Evolutionary conservation across 2,113 vertebrate species (phyloP), one percentile per base, ranked within the genome.

Genomic region (Gnathonemus echidnorhynchus): DNA sequence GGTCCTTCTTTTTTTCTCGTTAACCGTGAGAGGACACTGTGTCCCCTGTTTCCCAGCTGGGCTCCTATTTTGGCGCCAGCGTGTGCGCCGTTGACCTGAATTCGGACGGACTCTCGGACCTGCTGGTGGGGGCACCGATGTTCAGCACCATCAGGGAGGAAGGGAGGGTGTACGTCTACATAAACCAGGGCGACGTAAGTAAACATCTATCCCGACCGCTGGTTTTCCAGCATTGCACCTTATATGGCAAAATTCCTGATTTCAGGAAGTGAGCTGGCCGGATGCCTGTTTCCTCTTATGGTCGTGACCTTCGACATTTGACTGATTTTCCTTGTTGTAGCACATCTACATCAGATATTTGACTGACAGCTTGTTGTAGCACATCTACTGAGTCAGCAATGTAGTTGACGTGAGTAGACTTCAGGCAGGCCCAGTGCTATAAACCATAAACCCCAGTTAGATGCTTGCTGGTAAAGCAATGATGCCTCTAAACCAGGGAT

Each of bases 41-140:
- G 85, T 39, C 89, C 89, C 88, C 86, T 85, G 46, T 86, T 77
- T 70, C 21, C 13, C 91, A 99, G 98, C 95, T 99, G 88, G 98
- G 98, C 84, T 98, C 98, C 1, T 99, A 99, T 91, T 99, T 98
- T 19, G 98, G 98, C 91, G 96, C 98, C 89, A 95, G 98, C 85
- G 90, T 99, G 62, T 99, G 97, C 90, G 97, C 93, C 0, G 96
- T 97, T 89, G 98, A 99, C 94, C 95, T 99, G 92, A 99, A 99
- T 0, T 94, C 95, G 1, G 98, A 99, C 46, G 97, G 98, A 48
- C 94, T 99, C 24, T 98, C 98, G 0, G 98, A 99, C 90, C 95
- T 99, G 45, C 94, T 99, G 3, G 98, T 99, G 0, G 98, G 98
- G 5, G 98, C 98, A 6, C 98, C 98, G 0, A 97, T 98, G 97